Evolutionary conservation across 2,797 vertebrate species (phyloP).

Genomic region (Megalops cyprinoides): DNA sequence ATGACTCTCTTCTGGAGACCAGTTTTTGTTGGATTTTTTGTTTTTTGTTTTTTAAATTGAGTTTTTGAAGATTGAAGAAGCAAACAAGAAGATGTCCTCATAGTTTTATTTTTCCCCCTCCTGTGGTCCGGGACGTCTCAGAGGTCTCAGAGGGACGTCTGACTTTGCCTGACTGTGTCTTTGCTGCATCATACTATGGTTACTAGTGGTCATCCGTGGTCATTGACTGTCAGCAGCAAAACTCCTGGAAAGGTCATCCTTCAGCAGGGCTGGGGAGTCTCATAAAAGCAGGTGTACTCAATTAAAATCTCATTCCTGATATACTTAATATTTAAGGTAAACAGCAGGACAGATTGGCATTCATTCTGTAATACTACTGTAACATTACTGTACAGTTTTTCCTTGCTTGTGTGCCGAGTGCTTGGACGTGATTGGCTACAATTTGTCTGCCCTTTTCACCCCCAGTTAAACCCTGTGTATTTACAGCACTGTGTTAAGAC

Average conservation of each 20-base stretch:
- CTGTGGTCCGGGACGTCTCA: not conserved
- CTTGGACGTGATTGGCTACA: conserved; percentile 72
- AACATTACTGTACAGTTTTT: conserved; percentile 73
- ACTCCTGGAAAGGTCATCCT: not conserved
- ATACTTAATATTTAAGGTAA: conserved; percentile 86
- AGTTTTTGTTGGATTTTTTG: not conserved
- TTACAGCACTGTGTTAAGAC: no score
- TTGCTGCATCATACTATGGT: no score
- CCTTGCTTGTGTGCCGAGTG: conserved; percentile 60
- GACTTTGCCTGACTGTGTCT: no score
- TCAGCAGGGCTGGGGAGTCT: not conserved
- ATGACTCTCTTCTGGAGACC: not conserved
- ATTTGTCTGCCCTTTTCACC: conserved; percentile 70
- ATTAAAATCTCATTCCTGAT: conserved; percentile 76
- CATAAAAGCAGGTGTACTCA: conserved; percentile 59
- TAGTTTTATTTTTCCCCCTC: not conserved
- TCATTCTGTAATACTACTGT: conserved; percentile 77
- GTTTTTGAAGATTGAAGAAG: not conserved
- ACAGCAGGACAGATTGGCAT: conserved; percentile 71
- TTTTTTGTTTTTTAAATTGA: not conserved
- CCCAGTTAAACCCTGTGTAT: conserved; percentile 77
- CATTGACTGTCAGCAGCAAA: not conserved
- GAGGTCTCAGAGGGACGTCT: no score
- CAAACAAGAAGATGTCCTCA: not conserved
- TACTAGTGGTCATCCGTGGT: not conserved